phyloP scores from a whole-genome alignment of 2,797 vertebrate species.

The Pyrrhura leucotis region DNA sequence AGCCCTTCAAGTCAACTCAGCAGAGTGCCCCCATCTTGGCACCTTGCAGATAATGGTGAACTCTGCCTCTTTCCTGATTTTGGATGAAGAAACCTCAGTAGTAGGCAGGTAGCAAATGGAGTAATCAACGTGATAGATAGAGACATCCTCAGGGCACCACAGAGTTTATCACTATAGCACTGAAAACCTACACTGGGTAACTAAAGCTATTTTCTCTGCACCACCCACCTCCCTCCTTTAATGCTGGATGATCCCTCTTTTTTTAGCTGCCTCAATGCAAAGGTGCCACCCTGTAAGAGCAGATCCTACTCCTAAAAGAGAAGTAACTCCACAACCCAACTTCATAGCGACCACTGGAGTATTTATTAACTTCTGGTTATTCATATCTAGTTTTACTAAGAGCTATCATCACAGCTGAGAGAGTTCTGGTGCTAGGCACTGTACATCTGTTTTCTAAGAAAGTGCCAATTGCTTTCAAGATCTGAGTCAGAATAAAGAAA shows the following conservation, averaged over 20 bases:
- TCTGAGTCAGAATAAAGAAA: constrained; percentile 2
- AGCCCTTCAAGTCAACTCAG: background rate
- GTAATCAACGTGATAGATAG: background rate
- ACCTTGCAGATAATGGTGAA: background rate
- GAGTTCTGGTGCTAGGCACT: background rate
- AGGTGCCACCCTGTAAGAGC: background rate
- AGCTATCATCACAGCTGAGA: background rate
- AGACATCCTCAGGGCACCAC: background rate
- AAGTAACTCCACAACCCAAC: background rate
- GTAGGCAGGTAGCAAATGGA: background rate
- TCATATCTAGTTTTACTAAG: background rate
- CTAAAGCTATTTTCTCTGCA: background rate
- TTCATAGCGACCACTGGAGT: rapidly evolving
- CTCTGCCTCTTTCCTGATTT: background rate
- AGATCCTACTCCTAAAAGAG: background rate
- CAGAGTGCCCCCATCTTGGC: background rate
- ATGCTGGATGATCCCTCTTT: background rate
- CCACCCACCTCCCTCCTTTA: background rate
- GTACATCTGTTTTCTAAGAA: background rate
- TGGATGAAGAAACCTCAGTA: background rate
- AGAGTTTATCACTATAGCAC: background rate
- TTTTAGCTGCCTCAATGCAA: background rate
- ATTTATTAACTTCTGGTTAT: background rate
- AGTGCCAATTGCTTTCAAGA: background rate
- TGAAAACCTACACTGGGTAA: background rate